A percentile compares a stretch with the other conserved stretches of the same genome.
Evolutionary conservation across 2,113 vertebrate genomes (phyloP).

Genomic region (Phyllopteryx taeniolatus): DNA sequence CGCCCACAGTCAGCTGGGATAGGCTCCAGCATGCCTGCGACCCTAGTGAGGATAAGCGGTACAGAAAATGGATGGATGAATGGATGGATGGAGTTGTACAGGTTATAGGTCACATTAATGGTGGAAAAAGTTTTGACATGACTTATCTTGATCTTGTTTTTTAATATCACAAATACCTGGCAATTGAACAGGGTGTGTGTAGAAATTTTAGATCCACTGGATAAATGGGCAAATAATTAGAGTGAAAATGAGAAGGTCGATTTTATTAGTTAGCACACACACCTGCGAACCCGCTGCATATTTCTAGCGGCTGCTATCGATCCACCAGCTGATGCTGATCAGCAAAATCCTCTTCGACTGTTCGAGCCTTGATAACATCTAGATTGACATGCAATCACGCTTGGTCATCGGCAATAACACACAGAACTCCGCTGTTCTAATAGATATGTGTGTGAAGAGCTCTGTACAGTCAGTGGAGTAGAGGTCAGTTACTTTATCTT

Average conservation of each 20-base stretch:
- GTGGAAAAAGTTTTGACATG: too few species aligned
- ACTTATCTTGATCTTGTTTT: too few species aligned
- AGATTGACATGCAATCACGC: constrained; percentile 49
- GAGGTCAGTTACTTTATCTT: neutral
- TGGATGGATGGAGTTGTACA: too few species aligned
- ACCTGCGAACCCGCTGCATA: constrained; percentile 17
- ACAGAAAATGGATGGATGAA: too few species aligned
- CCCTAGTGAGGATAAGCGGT: too few species aligned
- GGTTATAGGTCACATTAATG: too few species aligned
- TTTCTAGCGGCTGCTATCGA: constrained; percentile 48
- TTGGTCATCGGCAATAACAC: constrained; percentile 48
- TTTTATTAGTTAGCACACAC: constrained; percentile 23
- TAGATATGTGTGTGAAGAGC: constrained; percentile 36
- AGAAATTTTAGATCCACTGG: too few species aligned
- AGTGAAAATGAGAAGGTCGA: neutral
- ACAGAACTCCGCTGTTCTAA: constrained; percentile 36
- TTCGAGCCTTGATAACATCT: constrained; percentile 46
- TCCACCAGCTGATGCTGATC: constrained; percentile 57
- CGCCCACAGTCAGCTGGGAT: too few species aligned
- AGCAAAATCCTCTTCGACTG: constrained; percentile 57
- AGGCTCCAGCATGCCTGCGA: too few species aligned
- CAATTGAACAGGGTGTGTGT: too few species aligned
- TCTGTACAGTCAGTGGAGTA: constrained; percentile 3
- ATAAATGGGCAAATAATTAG: neutral
- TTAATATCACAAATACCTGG: too few species aligned